Percentiles rank a stretch among this genome's conserved stretches.
phyloP scores from a whole-genome alignment of 2,888 invertebrate species.

The Eupithecia tripunctaria region DNA sequence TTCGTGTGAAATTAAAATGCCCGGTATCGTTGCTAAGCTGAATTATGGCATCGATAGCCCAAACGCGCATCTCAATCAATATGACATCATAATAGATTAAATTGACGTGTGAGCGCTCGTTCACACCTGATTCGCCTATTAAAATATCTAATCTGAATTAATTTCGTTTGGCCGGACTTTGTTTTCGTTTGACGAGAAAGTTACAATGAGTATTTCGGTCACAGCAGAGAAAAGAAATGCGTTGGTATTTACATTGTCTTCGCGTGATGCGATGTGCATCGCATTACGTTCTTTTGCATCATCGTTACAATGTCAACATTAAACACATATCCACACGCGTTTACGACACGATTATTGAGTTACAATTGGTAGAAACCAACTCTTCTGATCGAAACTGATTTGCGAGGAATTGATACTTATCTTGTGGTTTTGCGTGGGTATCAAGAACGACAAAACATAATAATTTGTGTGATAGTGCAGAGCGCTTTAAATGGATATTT shows the following conservation, averaged over 20 bases:
- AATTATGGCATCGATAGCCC: slow-evolving; percentile 52
- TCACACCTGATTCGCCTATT: slow-evolving; percentile 45
- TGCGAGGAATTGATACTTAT: not conserved
- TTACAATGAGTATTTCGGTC: slow-evolving; percentile 30
- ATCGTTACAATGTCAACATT: slow-evolving; percentile 17
- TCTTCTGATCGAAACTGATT: not conserved
- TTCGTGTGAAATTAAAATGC: slow-evolving; percentile 18
- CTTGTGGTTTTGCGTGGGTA: not conserved
- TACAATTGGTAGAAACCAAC: not conserved
- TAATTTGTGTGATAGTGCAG: not conserved
- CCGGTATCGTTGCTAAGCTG: slow-evolving; percentile 46
- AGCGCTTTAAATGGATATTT: not conserved
- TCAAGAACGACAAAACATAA: not conserved
- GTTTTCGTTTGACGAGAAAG: slow-evolving; percentile 41
- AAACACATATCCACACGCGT: slow-evolving; percentile 9
- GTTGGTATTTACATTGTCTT: slow-evolving; percentile 18
- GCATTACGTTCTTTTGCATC: slow-evolving; percentile 19
- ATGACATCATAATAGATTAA: slow-evolving; percentile 63
- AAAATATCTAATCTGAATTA: not conserved
- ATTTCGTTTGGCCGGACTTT: slow-evolving; percentile 34
- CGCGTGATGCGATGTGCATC: slow-evolving; percentile 22
- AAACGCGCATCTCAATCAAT: slow-evolving; percentile 60
- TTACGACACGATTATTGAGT: not conserved
- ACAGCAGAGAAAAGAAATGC: slow-evolving; percentile 20
- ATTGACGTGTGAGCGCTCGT: slow-evolving; percentile 55